Evolutionary conservation across 2,888 invertebrate species (phyloP).

Genomic region (Entomobrya multifasciata): DNA sequence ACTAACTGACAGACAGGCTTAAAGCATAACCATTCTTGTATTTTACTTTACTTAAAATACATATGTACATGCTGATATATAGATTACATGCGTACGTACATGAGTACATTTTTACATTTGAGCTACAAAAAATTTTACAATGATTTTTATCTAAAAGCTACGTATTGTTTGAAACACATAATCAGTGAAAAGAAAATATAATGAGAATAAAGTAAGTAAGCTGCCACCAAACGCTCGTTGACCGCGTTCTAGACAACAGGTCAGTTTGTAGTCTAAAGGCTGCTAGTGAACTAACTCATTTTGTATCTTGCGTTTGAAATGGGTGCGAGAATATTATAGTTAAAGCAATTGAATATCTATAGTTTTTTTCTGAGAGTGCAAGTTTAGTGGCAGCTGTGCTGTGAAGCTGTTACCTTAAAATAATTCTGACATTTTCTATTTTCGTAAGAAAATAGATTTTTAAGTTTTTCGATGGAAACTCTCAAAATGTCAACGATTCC

Average conservation of each 20-base stretch:
- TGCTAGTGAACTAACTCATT: constrained; percentile 26
- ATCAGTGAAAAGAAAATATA: constrained; percentile 66
- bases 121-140: constrained; percentile 12
- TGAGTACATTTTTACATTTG: not conserved
- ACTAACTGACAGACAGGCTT: too few relatives aligned
- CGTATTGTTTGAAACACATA: constrained; percentile 64
- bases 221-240: constrained; percentile 54
- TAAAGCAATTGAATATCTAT: not conserved
- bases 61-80: too few relatives aligned
- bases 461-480: not conserved
- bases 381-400: constrained; percentile 18
- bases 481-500: constrained; percentile 33
- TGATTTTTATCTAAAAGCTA: constrained; percentile 7
- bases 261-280: constrained; percentile 40
- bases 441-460: not conserved
- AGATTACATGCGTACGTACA: too few relatives aligned
- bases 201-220: constrained; percentile 55
- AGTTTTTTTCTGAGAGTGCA: not conserved
- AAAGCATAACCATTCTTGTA: too few relatives aligned
- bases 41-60: too few relatives aligned
- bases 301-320: constrained; percentile 11
- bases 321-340: too few relatives aligned
- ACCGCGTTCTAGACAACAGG: constrained; percentile 72
- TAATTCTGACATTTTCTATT: too few relatives aligned
- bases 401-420: constrained; percentile 1